A percentile compares a stretch with the other conserved stretches of the same genome.
These are phyloP conservation scores for Microplitis deprimator DNA, from an alignment of 2,888 invertebrate species.

Conservation along the genomic window DNA sequence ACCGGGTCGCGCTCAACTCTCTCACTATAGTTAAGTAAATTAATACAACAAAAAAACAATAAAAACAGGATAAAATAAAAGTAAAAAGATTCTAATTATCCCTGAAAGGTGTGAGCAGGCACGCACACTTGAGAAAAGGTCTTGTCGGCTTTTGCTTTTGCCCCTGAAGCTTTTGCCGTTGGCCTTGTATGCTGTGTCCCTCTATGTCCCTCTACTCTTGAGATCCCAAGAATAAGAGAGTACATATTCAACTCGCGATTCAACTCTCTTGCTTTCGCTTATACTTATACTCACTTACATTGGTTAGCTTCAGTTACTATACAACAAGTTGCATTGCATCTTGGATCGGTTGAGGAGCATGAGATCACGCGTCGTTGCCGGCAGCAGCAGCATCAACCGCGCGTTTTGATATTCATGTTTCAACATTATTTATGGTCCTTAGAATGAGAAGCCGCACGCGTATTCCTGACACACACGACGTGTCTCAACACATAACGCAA, in stretches of 20 bases:
- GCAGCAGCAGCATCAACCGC: constrained; percentile 32
- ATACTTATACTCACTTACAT: neutral
- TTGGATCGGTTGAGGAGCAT: neutral
- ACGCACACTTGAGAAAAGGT: constrained; percentile 33
- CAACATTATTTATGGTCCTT: constrained; percentile 63
- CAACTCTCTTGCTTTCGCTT: neutral
- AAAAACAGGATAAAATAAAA: constrained; percentile 15
- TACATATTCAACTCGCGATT: neutral
- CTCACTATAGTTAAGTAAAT: constrained; percentile 15
- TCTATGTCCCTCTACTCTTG: neutral
- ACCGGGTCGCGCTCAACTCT: constrained; percentile 8
- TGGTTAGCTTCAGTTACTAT: constrained; percentile 2
- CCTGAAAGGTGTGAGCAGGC: constrained; percentile 35
- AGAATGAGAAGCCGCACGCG: constrained; percentile 63
- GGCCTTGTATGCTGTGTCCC: neutral
- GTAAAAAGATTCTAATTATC: constrained; percentile 39
- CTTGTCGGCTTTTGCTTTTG: constrained; percentile 25
- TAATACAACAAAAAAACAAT: neutral
- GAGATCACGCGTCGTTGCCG: constrained; percentile 5
- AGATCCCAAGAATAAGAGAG: neutral
- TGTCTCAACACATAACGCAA: neutral
- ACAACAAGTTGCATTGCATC: neutral
- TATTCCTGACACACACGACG: constrained; percentile 41
- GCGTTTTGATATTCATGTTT: constrained; percentile 63
- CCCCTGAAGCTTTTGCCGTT: constrained; percentile 14